phyloP scores from a whole-genome alignment of 2,797 vertebrate genomes.

The Perdix hodgsoniae region DNA sequence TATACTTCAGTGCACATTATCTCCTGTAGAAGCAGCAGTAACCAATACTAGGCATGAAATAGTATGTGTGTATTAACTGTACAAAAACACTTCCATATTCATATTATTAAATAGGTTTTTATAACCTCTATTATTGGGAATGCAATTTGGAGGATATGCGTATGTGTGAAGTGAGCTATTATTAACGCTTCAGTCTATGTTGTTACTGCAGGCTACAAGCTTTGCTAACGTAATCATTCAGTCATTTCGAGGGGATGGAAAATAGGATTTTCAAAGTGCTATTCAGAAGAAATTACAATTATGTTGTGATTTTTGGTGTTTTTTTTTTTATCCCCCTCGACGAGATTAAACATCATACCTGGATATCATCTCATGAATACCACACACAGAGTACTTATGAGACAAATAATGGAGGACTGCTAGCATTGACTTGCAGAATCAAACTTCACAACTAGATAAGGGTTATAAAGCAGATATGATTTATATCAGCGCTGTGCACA shows the following conservation, averaged over 20 bases:
- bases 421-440: neutral
- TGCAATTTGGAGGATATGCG: neutral
- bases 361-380: constrained; percentile 17
- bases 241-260: neutral
- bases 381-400: neutral
- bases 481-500: too few relatives aligned
- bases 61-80: constrained; percentile 29
- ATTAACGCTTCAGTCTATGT: neutral
- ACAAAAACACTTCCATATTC: constrained; percentile 1
- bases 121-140: constrained; percentile 20
- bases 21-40: constrained; percentile 19
- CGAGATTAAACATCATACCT: constrained; percentile 12
- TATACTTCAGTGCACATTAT: constrained; percentile 9
- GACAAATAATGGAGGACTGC: neutral
- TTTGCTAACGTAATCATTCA: constrained; percentile 49
- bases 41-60: constrained; percentile 32
- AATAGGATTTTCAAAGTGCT: neutral
- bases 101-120: constrained; percentile 3
- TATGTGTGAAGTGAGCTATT: neutral
- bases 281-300: constrained; percentile 10
- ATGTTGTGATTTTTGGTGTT: neutral
- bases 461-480: too few relatives aligned
- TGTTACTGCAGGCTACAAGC: neutral
- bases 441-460: too few relatives aligned
- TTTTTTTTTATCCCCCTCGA: neutral